phyloP scores from a whole-genome alignment of 2,888 invertebrate species.

The Sipunculus nudus region DNA sequence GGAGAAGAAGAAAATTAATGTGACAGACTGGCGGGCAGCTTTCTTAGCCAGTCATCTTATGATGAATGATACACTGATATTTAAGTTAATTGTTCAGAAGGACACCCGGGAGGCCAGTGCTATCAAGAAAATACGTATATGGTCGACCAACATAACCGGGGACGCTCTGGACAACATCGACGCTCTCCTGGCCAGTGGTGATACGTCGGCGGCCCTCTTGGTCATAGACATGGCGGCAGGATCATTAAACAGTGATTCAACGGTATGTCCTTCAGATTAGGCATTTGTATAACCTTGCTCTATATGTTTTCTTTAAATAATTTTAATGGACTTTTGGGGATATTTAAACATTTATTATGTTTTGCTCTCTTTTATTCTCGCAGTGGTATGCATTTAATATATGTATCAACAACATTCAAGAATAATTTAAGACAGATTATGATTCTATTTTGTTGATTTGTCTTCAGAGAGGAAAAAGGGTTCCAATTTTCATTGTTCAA shows the following conservation, averaged over 20 bases:
- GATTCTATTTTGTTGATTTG: too few species aligned
- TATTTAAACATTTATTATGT: too few species aligned
- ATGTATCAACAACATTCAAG: too few species aligned
- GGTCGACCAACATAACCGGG: constrained; percentile 14
- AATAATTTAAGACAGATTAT: too few species aligned
- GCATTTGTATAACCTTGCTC: too few species aligned
- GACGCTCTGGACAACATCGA: constrained; percentile 28
- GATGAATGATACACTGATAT: constrained; percentile 45
- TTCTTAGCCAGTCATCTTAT: constrained; percentile 49
- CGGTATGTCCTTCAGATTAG: too few species aligned
- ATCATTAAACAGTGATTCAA: constrained; percentile 7
- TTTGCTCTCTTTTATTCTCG: too few species aligned
- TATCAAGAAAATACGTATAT: constrained; percentile 35
- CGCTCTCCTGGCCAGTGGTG: constrained; percentile 32
- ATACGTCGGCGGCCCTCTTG: constrained; percentile 34
- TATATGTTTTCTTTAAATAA: too few species aligned
- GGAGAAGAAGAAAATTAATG: constrained; percentile 20
- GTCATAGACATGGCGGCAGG: constrained; percentile 29
- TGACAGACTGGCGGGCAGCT: constrained; percentile 33
- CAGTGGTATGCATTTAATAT: too few species aligned
- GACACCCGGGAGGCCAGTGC: constrained; percentile 36
- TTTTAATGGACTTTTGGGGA: too few species aligned
- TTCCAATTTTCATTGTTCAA: too few species aligned
- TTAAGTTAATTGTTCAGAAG: constrained; percentile 51
- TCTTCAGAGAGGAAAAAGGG: too few species aligned